phyloP scores from a whole-genome alignment of 2,888 invertebrate species.

The Pollenia angustigena region DNA sequence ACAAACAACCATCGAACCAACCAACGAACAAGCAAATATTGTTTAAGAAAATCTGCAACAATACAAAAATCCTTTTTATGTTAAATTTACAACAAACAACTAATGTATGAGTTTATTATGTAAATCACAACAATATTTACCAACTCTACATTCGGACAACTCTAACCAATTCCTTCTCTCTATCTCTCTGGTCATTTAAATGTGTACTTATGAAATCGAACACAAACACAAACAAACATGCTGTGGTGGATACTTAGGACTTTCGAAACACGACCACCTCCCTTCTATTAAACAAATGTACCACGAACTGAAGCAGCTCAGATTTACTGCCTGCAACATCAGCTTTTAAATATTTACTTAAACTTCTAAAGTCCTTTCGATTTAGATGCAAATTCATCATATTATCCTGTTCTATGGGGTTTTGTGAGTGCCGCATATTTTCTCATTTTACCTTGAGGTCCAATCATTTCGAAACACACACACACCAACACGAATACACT shows the following conservation, averaged over 20 bases:
- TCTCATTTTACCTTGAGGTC: constrained; percentile 61
- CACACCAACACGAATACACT: constrained; percentile 21
- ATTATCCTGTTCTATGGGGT: constrained; percentile 70
- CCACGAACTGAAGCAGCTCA: neutral
- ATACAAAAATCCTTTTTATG: constrained; percentile 75
- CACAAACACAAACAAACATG: neutral
- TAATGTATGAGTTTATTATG: constrained; percentile 79
- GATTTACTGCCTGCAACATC: constrained; percentile 15
- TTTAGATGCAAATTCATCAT: constrained; percentile 84
- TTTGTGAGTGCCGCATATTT: constrained; percentile 47
- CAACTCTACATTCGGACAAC: constrained; percentile 62
- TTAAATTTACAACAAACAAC: constrained; percentile 72
- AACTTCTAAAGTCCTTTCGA: constrained; percentile 79
- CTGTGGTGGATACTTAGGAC: constrained; percentile 20
- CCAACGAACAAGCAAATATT: constrained; percentile 10
- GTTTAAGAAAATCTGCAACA: constrained; percentile 55
- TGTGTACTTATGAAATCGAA: constrained; percentile 4
- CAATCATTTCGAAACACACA: constrained; percentile 23
- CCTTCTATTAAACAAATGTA: neutral
- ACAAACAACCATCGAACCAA: neutral
- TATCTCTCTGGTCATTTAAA: constrained; percentile 66
- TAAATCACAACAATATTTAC: constrained; percentile 75
- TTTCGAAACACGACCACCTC: neutral
- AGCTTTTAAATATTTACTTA: constrained; percentile 61
- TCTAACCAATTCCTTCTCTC: neutral